These are phyloP conservation scores for Aproaerema taeniolella DNA, from an alignment of 2,888 invertebrate species.

Conservation along the genomic window DNA sequence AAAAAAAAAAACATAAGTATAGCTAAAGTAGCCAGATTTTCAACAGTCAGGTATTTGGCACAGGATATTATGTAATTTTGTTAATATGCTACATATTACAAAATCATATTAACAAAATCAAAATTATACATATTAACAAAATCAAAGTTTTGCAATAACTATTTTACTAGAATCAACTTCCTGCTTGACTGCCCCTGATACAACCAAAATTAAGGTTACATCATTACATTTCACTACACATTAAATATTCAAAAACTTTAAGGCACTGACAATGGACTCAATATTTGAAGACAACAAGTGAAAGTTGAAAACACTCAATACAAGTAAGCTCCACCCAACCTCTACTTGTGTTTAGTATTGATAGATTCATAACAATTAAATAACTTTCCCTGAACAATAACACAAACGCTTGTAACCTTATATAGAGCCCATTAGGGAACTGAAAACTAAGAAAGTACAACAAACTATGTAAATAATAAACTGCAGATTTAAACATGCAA, in stretches of 20 bases:
- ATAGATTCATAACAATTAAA: conserved; percentile 8
- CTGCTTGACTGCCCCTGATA: conserved; percentile 4
- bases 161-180: not conserved
- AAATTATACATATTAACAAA: not conserved
- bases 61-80: no score
- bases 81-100: no score
- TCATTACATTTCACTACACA: not conserved
- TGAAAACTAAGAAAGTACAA: no score
- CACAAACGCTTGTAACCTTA: no score
- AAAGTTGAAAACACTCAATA: conserved; percentile 2
- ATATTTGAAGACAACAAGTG: not conserved
- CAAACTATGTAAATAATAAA: no score
- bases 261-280: not conserved
- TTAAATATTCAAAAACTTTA: not conserved
- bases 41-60: no score
- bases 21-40: no score
- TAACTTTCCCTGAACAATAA: conserved; percentile 21
- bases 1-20: no score
- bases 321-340: not conserved
- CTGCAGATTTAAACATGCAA: no score
- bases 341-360: not conserved
- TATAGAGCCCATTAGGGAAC: no score
- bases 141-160: not conserved
- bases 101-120: no score
- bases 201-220: conserved; percentile 1